phyloP scores from a whole-genome alignment of 2,113 vertebrate genomes.

The Tenrec ecaudatus region DNA sequence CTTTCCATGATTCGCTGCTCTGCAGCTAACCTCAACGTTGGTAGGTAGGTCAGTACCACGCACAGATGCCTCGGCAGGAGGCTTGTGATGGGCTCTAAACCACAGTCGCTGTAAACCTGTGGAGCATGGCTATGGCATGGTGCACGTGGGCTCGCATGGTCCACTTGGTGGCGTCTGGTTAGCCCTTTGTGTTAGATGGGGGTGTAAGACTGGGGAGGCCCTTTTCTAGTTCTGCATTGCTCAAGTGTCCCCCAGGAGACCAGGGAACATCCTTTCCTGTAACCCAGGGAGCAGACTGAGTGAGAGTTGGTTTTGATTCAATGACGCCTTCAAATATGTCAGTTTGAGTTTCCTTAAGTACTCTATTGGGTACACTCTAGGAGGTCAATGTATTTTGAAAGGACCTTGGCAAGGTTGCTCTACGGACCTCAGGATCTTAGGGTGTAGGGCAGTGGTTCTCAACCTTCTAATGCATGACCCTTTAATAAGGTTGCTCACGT shows the following conservation, averaged over 20 bases:
- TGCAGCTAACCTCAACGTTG: not conserved
- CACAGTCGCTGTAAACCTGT: not conserved
- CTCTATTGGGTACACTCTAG: too few relatives aligned
- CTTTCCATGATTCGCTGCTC: not conserved
- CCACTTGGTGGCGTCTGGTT: not conserved
- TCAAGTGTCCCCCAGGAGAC: not conserved
- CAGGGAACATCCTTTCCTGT: not conserved
- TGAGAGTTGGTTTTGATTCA: not conserved
- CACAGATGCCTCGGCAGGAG: not conserved
- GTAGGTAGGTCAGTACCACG: not conserved
- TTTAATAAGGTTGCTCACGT: too few relatives aligned
- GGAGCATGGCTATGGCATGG: not conserved
- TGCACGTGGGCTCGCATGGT: not conserved
- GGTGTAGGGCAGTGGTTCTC: not conserved
- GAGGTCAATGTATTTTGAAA: not conserved
- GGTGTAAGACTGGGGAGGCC: not conserved
- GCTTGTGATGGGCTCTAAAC: not conserved
- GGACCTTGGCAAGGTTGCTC: not conserved
- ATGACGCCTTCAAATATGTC: too few relatives aligned
- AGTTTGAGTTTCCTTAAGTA: not conserved
- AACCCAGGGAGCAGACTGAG: not conserved
- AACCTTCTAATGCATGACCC: too few relatives aligned
- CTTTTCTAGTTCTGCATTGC: not conserved
- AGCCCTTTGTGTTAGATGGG: not conserved
- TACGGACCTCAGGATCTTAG: not conserved